These are phyloP conservation scores for Pseudonaja textilis DNA, from an alignment of 2,113 vertebrate genomes.

Conservation along the genomic window DNA sequence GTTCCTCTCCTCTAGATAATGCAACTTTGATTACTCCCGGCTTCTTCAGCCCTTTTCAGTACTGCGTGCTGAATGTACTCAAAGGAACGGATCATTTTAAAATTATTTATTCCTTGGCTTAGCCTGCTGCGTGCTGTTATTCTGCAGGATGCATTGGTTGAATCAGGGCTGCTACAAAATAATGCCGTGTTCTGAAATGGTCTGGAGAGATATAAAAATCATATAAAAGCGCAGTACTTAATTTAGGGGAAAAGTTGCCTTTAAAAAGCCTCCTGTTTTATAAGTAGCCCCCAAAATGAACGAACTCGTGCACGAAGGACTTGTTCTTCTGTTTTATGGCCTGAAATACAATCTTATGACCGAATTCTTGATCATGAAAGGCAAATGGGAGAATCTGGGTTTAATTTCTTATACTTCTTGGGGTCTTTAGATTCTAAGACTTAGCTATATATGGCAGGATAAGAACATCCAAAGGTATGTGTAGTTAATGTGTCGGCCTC, in stretches of 20 bases:
- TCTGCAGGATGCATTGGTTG: background rate
- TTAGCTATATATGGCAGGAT: no score
- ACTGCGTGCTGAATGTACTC: background rate
- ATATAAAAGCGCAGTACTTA: background rate
- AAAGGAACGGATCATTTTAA: background rate
- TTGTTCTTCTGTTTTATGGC: background rate
- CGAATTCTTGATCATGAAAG: background rate
- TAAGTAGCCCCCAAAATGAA: background rate
- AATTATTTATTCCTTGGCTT: background rate
- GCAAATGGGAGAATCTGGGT: background rate
- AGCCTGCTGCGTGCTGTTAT: background rate
- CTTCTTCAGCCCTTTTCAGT: background rate
- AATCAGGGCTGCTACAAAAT: background rate
- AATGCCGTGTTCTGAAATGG: background rate
- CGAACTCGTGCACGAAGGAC: background rate
- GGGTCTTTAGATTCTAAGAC: background rate
- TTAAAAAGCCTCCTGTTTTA: background rate
- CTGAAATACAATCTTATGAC: background rate
- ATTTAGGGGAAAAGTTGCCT: background rate
- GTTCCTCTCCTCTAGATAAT: background rate
- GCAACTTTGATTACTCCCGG: background rate
- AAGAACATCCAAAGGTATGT: background rate
- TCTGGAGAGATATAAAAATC: background rate
- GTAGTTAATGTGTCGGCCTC: background rate
- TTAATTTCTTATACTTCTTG: background rate